Conservation (phyloP, 2,888 invertebrate genomes). For the Notodonta dromedarius region DNA sequence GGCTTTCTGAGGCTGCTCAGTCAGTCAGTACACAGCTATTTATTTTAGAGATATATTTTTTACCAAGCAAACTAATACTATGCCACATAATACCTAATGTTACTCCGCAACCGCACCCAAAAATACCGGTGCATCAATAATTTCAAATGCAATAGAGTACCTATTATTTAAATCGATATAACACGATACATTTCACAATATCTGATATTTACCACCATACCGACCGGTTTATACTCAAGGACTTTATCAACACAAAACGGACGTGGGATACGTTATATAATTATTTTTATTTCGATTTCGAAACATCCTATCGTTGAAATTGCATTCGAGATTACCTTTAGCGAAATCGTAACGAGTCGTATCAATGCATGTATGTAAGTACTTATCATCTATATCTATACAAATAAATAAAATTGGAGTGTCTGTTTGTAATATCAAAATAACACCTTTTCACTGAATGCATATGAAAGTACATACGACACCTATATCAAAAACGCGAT, state of each 20-base stretch:
- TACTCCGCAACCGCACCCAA: too few relatives aligned
- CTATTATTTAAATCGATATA: constrained; percentile 2
- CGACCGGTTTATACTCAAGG: constrained; percentile 3
- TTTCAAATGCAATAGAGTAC: background rate
- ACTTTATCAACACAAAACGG: constrained; percentile 1
- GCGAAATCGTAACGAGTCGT: background rate
- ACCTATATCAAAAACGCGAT: too few relatives aligned
- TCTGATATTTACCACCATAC: constrained; percentile 6
- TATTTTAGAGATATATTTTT: too few relatives aligned
- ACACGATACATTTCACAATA: background rate
- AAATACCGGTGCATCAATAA: background rate
- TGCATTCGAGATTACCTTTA: background rate
- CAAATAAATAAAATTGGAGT: too few relatives aligned
- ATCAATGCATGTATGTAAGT: too few relatives aligned
- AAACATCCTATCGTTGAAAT: background rate
- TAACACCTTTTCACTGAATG: too few relatives aligned
- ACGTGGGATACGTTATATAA: constrained; percentile 1
- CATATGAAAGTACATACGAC: too few relatives aligned
- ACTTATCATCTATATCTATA: too few relatives aligned
- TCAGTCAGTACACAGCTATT: too few relatives aligned
- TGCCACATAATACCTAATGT: background rate
- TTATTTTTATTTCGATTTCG: constrained; percentile 2
- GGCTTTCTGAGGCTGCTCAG: too few relatives aligned
- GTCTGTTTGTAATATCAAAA: too few relatives aligned
- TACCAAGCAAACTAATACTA: background rate